Evolutionary conservation across 1,140 invertebrate genomes (phyloP), one percentile per base, ranked within the genome.

Genomic region (Dufourea novaeangliae): DNA sequence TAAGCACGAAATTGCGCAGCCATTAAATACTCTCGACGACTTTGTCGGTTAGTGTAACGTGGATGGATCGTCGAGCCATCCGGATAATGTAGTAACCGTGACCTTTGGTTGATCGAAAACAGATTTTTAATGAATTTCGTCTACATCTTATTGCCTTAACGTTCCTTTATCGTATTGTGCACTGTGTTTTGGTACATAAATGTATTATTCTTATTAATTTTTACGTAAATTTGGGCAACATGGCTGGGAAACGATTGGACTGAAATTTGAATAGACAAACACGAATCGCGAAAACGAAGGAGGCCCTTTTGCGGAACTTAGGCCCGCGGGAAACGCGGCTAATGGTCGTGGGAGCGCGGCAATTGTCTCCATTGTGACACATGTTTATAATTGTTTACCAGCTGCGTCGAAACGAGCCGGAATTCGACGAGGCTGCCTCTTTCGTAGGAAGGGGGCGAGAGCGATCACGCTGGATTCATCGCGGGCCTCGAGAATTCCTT

Each of bases 301-400:
- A 41, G 11, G 10, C 75, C 25, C 32, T 69, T 70, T 63, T 70
- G 56, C 75, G 68, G 75, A 70, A 70, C 68, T 50, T 20, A n/a
- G 70, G 59, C 71, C 46, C 34, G 73, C 74, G 80, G 76, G 83
- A 84, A 86, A 84, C 75, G 82, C 78, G 72, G 67, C 75, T 87
- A 86, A 90, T 88, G 80, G 86, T 69, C 89, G 90, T 91, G 90
- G 84, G 90, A 91, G 88, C 85, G 72, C 54, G 73, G 71, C 88
- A 90, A 91, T 91, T 91, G 89, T 89, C 88, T 87, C 83, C 84
- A 89, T 89, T 87, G 78, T 76, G 73, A 87, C 84, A 83, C 80
- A 86, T 76, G 73, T 76, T 76, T 85, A 85, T 88, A 88, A 89
- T 87, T 90, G 86, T 90, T 90, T 90, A 85, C 85, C 62, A 83